phyloP scores from a whole-genome alignment of 2,797 vertebrate species.

The Spinibarbus caldwelli region DNA sequence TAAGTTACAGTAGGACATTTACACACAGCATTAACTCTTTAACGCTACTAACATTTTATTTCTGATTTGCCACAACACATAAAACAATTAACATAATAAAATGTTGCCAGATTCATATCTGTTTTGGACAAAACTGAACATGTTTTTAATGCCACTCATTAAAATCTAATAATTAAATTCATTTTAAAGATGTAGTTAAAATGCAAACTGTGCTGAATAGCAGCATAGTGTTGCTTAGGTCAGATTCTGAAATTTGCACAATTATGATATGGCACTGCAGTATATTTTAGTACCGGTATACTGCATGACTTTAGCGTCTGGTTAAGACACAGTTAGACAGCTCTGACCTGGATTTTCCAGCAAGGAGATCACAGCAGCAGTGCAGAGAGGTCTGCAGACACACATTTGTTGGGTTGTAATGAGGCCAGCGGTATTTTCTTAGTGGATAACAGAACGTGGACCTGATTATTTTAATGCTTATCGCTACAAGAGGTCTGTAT shows the following conservation, averaged over 20 bases:
- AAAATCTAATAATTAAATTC: background rate
- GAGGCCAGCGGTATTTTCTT: constrained; percentile 7
- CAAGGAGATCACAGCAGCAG: background rate
- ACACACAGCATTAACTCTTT: too few species aligned
- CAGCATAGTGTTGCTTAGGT: background rate
- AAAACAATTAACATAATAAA: background rate
- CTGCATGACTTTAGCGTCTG: background rate
- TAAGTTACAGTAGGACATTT: too few species aligned
- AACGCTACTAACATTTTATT: background rate
- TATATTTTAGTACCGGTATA: background rate
- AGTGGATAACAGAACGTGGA: background rate
- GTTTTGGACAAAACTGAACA: background rate
- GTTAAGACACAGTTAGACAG: constrained; percentile 12
- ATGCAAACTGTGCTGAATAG: background rate
- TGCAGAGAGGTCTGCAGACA: background rate
- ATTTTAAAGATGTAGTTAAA: background rate
- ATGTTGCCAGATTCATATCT: background rate
- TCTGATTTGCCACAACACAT: background rate
- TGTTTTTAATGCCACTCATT: background rate
- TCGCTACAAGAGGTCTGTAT: background rate
- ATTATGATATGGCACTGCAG: background rate
- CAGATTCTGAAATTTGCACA: background rate
- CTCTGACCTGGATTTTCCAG: constrained; percentile 5
- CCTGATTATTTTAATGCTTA: constrained; percentile 20
- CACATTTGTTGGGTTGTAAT: background rate